Conservation (phyloP, 2,888 invertebrate species). For the Calameuta idolon region DNA sequence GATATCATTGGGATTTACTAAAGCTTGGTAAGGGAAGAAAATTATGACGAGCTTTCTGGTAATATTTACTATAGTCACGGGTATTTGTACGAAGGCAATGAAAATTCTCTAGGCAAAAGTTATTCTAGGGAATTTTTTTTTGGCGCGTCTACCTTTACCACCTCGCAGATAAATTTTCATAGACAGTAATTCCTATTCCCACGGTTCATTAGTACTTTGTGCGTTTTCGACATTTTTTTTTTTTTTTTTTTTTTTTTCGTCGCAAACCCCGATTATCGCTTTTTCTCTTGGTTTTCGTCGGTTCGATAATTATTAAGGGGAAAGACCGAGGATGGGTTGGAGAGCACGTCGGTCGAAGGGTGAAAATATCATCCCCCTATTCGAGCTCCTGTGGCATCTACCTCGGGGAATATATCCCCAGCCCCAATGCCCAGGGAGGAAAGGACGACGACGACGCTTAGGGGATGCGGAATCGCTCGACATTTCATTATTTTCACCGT, state of each 20-base stretch:
- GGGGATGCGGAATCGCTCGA: constrained; percentile 11
- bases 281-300: not conserved
- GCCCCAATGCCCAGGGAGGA: not conserved
- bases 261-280: not conserved
- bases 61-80: not conserved
- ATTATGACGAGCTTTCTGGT: not conserved
- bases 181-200: not conserved
- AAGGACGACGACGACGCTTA: not conserved
- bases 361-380: constrained; percentile 21
- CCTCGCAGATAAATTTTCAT: not conserved
- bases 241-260: not conserved
- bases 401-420: constrained; percentile 1
- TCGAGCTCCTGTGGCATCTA: constrained; percentile 12
- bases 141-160: not conserved
- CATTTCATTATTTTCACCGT: constrained; percentile 26
- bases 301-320: not conserved
- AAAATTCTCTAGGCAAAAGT: not conserved
- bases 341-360: constrained; percentile 12
- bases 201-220: not conserved
- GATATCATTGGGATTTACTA: not conserved
- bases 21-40: not conserved
- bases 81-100: not conserved
- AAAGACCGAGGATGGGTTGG: not conserved
- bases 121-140: not conserved
- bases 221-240: not conserved